Percentiles rank a stretch among this genome's conserved stretches.
Evolutionary conservation across 1,140 invertebrate genomes (phyloP).

Genomic region (Pogonomyrmex barbatus): DNA sequence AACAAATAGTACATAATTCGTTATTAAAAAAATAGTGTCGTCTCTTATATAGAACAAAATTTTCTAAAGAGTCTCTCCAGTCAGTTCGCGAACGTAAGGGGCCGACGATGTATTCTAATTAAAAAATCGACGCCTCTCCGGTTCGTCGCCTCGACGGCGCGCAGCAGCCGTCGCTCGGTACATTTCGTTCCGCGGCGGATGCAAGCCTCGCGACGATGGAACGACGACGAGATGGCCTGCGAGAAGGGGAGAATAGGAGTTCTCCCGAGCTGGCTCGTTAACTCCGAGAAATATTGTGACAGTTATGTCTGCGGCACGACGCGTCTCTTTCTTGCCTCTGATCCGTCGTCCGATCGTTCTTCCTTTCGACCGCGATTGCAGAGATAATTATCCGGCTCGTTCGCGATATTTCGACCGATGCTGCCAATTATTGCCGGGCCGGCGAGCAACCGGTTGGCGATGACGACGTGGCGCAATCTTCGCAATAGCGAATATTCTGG

Average conservation of each 20-base stretch:
- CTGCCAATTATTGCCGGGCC: slow-evolving; percentile 64
- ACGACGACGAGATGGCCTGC: slow-evolving; percentile 44
- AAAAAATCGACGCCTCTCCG: slow-evolving; percentile 83
- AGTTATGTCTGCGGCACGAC: slow-evolving; percentile 80
- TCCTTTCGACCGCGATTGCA: slow-evolving; percentile 66
- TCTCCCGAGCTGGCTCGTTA: slow-evolving; percentile 80
- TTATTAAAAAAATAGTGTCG: background rate
- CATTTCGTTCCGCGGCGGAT: slow-evolving; percentile 58
- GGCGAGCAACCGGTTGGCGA: slow-evolving; percentile 14
- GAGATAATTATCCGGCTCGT: slow-evolving; percentile 79
- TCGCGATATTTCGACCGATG: slow-evolving; percentile 73
- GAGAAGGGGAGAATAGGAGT: slow-evolving; percentile 64
- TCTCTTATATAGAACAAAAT: background rate
- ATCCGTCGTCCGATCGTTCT: slow-evolving; percentile 79
- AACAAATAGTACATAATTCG: background rate
- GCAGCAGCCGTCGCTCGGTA: slow-evolving; percentile 70
- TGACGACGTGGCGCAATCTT: slow-evolving; percentile 18
- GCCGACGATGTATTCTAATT: slow-evolving; percentile 80
- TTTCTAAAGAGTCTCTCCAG: background rate
- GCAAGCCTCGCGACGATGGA: slow-evolving; percentile 67
- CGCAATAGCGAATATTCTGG: slow-evolving; percentile 60
- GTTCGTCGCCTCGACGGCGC: slow-evolving; percentile 77
- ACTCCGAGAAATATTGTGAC: slow-evolving; percentile 84
- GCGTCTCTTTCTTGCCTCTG: slow-evolving; percentile 79
- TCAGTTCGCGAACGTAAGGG: slow-evolving; percentile 14